Evolutionary conservation across 2,797 vertebrate genomes (phyloP).

Genomic region (Sebastes hubbsi): DNA sequence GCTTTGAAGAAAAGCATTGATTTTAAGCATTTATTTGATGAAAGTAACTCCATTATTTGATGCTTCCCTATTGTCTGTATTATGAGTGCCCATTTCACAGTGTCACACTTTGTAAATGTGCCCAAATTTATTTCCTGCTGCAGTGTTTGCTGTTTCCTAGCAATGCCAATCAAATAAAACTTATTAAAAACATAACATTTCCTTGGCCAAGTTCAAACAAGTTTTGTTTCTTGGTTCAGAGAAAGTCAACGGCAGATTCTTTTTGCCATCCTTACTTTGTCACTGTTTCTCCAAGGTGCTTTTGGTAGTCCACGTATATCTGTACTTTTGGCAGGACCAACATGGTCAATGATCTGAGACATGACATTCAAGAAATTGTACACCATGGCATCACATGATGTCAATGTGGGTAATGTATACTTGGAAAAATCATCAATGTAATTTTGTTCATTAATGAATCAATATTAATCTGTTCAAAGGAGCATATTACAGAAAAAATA

Average conservation of each 20-base stretch:
- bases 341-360: too few relatives aligned
- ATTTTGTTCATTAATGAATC: too few relatives aligned
- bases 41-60: not conserved
- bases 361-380: too few relatives aligned
- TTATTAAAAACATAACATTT: slow-evolving; percentile 13
- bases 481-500: too few relatives aligned
- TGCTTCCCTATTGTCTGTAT: not conserved
- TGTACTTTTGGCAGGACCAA: too few relatives aligned
- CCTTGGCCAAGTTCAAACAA: not conserved
- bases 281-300: too few relatives aligned
- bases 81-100: not conserved
- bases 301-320: too few relatives aligned
- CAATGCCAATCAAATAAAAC: slow-evolving; percentile 9
- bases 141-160: slow-evolving; percentile 23
- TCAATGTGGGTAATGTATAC: too few relatives aligned
- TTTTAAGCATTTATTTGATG: not conserved
- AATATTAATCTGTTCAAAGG: too few relatives aligned
- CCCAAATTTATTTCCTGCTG: not conserved
- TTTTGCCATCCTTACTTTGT: too few relatives aligned
- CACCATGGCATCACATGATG: too few relatives aligned
- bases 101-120: not conserved
- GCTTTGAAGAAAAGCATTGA: not conserved
- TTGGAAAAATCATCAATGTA: too few relatives aligned
- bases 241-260: not conserved
- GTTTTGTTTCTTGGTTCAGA: not conserved